Evolutionary conservation across 92 coral and sea anemone genomes (phyloP), one percentile per base, ranked within the genome.

Genomic region (Bergia puertoricense): DNA sequence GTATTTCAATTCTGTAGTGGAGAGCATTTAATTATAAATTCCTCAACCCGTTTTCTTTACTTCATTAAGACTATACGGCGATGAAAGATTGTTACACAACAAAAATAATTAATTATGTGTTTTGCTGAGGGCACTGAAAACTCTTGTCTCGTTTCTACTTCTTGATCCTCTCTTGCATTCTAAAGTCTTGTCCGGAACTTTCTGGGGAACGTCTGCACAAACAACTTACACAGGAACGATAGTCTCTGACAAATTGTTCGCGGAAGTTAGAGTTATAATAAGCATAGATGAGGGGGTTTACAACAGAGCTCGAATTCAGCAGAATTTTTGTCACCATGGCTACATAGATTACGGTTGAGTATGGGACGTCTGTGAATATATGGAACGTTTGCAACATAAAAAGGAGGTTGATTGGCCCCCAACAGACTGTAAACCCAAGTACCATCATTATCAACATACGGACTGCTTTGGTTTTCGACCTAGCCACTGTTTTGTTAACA

Each of bases 211-310:
- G 69, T 18, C n/a, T 18, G 69, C 6, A 16, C 69, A 62, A 15
- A 62, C 3, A 3, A 62, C 69, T 20, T 4, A 15, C 69, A 62
- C 69, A 62, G 8, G 78, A 74, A 1, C 20, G 78, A 36, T 38
- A 74, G 78, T 74, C 78, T 36, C 78, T 74, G 48, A 59, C 23
- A 42, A 90, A 59, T 51, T 93, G 94, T 40, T 77, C 80, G 41
- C 90, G 91, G 67, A 93, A 93, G 68, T 85, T 90, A 30, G 81
- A 81, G 74, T 89, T 93, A 67, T 91, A 92, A 76, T 84, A 88
- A 22, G 90, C 88, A 76, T 91, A 94, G 72, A 94, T 90, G 13
- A 88, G 30, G 14, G 96, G 96, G 77, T 92, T 94, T 1, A 68
- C 86, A 77, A 94, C 74, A 15, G 94, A 93, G 84, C 93, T 93